These are phyloP conservation scores for Oxyruncus cristatus DNA, from an alignment of 2,113 vertebrate genomes.

Conservation along the genomic window DNA sequence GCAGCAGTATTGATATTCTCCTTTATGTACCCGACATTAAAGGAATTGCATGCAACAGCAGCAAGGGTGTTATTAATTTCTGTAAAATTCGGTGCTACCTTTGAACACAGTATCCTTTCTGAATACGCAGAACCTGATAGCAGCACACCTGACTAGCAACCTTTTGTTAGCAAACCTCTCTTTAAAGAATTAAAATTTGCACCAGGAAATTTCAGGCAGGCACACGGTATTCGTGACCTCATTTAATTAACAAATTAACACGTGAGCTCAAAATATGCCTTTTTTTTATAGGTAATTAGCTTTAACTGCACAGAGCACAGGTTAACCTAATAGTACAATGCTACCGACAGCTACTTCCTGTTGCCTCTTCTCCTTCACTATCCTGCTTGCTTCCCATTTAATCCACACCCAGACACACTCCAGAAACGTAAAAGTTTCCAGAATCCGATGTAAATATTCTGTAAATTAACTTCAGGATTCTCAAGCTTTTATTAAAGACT, in stretches of 20 bases:
- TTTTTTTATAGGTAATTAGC: background rate
- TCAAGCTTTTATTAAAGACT: background rate
- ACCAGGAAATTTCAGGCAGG: background rate
- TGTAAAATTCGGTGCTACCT: background rate
- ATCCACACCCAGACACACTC: background rate
- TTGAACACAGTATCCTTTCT: background rate
- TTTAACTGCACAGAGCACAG: background rate
- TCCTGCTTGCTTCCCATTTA: background rate
- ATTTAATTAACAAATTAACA: background rate
- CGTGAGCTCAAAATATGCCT: background rate
- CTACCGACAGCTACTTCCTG: background rate
- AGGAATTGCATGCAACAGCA: background rate
- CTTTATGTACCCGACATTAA: background rate
- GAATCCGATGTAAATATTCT: background rate
- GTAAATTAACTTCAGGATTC: background rate
- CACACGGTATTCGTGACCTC: rapidly evolving
- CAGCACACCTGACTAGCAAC: background rate
- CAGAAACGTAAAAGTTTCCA: background rate
- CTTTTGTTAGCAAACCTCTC: background rate
- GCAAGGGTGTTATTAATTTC: background rate
- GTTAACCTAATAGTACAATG: background rate
- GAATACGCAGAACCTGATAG: background rate
- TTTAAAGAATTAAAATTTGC: background rate
- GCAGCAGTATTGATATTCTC: background rate
- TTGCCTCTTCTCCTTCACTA: background rate